phyloP scores from a whole-genome alignment of 2,797 vertebrate genomes.

The Masticophis lateralis region DNA sequence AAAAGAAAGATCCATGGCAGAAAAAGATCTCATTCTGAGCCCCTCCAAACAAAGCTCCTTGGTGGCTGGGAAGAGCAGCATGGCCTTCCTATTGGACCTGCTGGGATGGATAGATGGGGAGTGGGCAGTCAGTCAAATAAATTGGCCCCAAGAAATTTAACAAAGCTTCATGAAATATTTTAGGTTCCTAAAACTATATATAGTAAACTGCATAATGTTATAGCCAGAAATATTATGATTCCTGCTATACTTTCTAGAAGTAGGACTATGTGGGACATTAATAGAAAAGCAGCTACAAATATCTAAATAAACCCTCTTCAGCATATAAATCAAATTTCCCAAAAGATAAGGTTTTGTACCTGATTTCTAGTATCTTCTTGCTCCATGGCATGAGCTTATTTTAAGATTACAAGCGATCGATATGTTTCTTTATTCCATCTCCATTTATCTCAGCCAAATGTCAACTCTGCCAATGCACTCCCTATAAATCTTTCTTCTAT shows the following conservation, averaged over 20 bases:
- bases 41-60: not conserved
- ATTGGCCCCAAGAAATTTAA: not conserved
- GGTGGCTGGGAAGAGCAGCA: not conserved
- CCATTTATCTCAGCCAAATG: constrained; percentile 25
- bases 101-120: not conserved
- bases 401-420: constrained; percentile 18
- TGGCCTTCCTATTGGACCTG: not conserved
- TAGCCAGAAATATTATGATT: not conserved
- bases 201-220: not conserved
- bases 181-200: not conserved
- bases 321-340: not conserved
- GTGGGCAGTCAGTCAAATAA: not conserved
- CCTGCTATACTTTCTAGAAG: not conserved
- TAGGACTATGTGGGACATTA: not conserved
- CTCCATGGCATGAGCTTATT: constrained; percentile 7
- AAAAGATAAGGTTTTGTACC: not conserved
- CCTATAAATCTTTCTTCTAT: constrained; percentile 17
- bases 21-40: not conserved
- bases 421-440: constrained; percentile 30
- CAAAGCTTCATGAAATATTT: not conserved
- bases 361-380: constrained; percentile 9
- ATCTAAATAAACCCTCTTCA: not conserved
- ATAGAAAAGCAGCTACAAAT: not conserved
- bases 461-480: not conserved
- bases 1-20: not conserved